A percentile compares a stretch with the other conserved stretches of the same genome.
phyloP scores from a whole-genome alignment of 2,888 invertebrate species.

The Epistrophe grossulariae region DNA sequence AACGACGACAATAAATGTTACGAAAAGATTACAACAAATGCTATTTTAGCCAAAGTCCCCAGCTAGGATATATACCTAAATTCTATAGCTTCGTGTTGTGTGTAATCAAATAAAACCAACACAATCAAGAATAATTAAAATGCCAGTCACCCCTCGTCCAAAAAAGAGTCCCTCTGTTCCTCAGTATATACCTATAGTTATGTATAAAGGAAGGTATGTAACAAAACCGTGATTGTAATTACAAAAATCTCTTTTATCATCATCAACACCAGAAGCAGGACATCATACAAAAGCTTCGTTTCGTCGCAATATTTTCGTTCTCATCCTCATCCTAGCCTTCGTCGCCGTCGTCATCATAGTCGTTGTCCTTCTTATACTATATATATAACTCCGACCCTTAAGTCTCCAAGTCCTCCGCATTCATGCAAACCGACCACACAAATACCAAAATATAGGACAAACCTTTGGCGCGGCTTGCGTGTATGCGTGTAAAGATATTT shows the following conservation, averaged over 20 bases:
- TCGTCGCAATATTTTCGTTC: background rate
- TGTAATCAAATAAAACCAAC: constrained; percentile 71
- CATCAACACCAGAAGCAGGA: constrained; percentile 66
- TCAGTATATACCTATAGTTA: background rate
- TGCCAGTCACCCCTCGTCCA: constrained; percentile 51
- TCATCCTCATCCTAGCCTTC: background rate
- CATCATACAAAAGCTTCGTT: constrained; percentile 48
- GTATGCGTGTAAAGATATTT: constrained; percentile 59
- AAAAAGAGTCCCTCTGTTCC: background rate
- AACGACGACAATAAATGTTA: constrained; percentile 46
- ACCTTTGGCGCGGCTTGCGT: constrained; percentile 8
- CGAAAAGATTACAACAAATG: constrained; percentile 59
- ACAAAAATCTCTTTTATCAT: constrained; percentile 74
- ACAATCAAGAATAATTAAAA: constrained; percentile 75
- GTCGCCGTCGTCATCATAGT: background rate
- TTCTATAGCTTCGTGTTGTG: constrained; percentile 24
- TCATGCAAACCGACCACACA: constrained; percentile 42
- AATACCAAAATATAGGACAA: constrained; percentile 18
- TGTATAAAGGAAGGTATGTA: background rate
- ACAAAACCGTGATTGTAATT: constrained; percentile 71
- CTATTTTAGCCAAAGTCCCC: constrained; percentile 15
- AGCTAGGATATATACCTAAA: background rate
- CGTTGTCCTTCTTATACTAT: constrained; percentile 2
- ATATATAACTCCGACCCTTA: constrained; percentile 31
- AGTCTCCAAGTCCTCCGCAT: constrained; percentile 45